These are phyloP conservation scores for Mustela lutreola DNA, from an alignment of 2,113 vertebrate genomes.

Conservation along the genomic window DNA sequence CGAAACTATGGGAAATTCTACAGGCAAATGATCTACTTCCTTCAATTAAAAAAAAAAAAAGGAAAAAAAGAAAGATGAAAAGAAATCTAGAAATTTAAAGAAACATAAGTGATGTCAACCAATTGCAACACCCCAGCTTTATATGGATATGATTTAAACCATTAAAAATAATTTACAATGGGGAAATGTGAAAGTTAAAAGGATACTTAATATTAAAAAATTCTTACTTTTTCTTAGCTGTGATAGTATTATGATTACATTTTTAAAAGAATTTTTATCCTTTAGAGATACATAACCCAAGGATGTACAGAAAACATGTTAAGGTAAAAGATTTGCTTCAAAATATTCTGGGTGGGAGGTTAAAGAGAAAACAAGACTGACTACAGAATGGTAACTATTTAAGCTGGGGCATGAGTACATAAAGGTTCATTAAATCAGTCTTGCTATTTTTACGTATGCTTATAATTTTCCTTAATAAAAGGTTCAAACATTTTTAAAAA, in stretches of 20 bases:
- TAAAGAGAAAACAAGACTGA: constrained; percentile 46
- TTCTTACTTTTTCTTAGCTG: not conserved
- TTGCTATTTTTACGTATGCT: not conserved
- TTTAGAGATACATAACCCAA: constrained; percentile 53
- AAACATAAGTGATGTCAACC: constrained; percentile 16
- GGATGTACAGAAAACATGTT: not conserved
- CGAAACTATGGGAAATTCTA: constrained; percentile 38
- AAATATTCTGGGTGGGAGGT: constrained; percentile 23
- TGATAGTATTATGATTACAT: constrained; percentile 11
- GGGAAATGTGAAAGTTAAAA: constrained; percentile 3
- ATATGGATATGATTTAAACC: constrained; percentile 30
- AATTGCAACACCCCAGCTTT: constrained; percentile 20
- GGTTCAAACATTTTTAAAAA: not conserved
- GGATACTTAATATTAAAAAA: constrained; percentile 26
- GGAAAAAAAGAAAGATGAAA: not conserved
- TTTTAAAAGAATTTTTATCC: constrained; percentile 43
- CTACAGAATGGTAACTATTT: constrained; percentile 1
- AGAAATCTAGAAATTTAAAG: constrained; percentile 34
- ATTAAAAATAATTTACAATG: constrained; percentile 46
- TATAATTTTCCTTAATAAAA: constrained; percentile 39
- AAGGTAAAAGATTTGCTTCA: constrained; percentile 36
- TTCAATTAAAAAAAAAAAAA: not conserved
- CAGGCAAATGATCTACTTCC: constrained; percentile 34
- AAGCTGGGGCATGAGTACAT: not conserved
- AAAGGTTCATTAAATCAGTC: not conserved